Percentiles rank a stretch among this genome's conserved stretches.
These are phyloP conservation scores for Caenorhabditis uteleia DNA, from an alignment of 2,888 invertebrate genomes.

Conservation along the genomic window DNA sequence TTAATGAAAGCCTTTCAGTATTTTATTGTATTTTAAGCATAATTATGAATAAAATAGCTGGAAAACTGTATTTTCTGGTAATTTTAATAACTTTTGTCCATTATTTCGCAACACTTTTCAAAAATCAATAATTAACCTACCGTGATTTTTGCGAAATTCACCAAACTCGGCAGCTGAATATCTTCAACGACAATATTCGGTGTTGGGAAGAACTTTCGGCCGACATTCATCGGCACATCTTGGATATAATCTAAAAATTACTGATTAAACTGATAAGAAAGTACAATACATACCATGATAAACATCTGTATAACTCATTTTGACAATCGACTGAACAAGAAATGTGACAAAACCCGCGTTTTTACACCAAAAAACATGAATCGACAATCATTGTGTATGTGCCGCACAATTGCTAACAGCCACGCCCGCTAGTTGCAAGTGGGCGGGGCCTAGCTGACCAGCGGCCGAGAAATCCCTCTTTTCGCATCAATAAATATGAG, in stretches of 20 bases:
- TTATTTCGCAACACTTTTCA: background rate
- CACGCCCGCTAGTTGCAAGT: constrained; percentile 8
- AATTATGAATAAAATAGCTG: background rate
- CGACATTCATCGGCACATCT: constrained; percentile 26
- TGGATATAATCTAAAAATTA: constrained; percentile 28
- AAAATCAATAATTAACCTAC: constrained; percentile 10
- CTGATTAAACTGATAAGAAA: background rate
- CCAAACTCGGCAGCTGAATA: constrained; percentile 11
- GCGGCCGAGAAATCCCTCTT: too few species aligned
- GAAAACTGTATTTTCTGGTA: background rate
- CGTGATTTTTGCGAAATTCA: constrained; percentile 15
- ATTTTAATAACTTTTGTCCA: background rate
- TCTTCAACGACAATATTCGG: constrained; percentile 19
- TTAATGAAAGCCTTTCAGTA: too few species aligned
- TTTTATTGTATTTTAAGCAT: too few species aligned
- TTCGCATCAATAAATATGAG: constrained; percentile 12
- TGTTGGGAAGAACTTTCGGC: constrained; percentile 25
- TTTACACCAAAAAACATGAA: background rate
- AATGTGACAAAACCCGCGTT: constrained; percentile 6
- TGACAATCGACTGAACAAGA: constrained; percentile 12
- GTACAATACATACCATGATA: constrained; percentile 24
- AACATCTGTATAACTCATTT: constrained; percentile 27
- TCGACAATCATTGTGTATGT: constrained; percentile 3
- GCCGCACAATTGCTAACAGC: constrained; percentile 7
- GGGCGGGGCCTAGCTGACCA: background rate